phyloP scores from a whole-genome alignment of 2,113 vertebrate species.

The Stegastes partitus region DNA sequence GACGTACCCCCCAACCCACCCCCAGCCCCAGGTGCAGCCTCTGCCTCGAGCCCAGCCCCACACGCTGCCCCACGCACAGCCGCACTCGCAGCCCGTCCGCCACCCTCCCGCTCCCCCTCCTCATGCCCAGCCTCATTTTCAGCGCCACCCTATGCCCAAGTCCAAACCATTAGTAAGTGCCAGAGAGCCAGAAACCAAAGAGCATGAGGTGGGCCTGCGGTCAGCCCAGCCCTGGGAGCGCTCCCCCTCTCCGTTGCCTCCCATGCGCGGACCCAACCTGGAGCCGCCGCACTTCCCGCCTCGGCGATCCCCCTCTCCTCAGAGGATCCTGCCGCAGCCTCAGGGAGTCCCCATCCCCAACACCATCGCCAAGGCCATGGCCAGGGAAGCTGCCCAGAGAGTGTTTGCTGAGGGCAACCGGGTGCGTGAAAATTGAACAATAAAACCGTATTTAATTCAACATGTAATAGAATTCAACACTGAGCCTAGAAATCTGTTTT shows the following conservation, averaged over 20 bases:
- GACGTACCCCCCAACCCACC: constrained; percentile 87
- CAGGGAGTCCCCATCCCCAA: constrained; percentile 93
- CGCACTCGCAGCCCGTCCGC: constrained; percentile 71
- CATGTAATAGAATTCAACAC: neutral
- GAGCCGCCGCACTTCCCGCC: constrained; percentile 88
- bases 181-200: constrained; percentile 96
- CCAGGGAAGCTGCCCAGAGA: constrained; percentile 94
- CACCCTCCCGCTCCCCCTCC: constrained; percentile 86
- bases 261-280: constrained; percentile 84
- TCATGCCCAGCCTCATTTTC: constrained; percentile 84
- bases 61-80: constrained; percentile 78
- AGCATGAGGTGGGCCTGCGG: constrained; percentile 84
- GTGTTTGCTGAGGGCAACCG: constrained; percentile 90
- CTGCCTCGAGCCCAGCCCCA: constrained; percentile 72
- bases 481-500: neutral
- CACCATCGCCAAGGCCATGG: constrained; percentile 96
- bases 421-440: constrained; percentile 80
- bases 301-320: constrained; percentile 92
- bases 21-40: constrained; percentile 85
- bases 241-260: constrained; percentile 81
- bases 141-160: constrained; percentile 85
- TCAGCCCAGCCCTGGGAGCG: constrained; percentile 91
- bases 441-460: neutral
- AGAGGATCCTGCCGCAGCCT: constrained; percentile 96
- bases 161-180: constrained; percentile 93